Percentiles rank a stretch among this genome's conserved stretches.
Evolutionary conservation across 2,888 invertebrate species (phyloP).

Genomic region (Elmis aenea): DNA sequence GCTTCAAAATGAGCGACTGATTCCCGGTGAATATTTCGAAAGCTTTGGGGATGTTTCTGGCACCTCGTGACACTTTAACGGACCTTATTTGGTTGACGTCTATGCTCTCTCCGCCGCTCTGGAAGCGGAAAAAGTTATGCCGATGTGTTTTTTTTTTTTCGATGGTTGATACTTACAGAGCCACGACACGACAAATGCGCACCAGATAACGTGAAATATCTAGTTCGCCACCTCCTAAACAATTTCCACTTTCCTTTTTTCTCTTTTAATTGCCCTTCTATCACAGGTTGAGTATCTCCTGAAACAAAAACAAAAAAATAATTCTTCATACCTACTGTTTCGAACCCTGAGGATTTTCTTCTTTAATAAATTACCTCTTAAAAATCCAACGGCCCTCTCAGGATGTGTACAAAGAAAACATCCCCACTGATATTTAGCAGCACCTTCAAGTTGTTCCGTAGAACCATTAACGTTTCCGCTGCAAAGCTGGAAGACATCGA

Average conservation of each 20-base stretch:
- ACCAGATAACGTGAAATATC: constrained; percentile 91
- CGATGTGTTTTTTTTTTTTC: no score
- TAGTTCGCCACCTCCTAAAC: constrained; percentile 86
- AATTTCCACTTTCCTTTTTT: constrained; percentile 90
- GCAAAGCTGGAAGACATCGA: constrained; percentile 86
- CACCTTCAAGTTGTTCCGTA: constrained; percentile 51
- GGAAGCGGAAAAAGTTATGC: no score
- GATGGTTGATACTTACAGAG: constrained; percentile 59
- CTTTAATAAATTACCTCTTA: no score
- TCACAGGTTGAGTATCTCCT: constrained; percentile 76
- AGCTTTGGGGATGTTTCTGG: constrained; percentile 89
- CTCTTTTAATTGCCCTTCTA: constrained; percentile 86
- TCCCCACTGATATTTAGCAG: constrained; percentile 68
- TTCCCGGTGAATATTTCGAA: constrained; percentile 96
- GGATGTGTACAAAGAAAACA: constrained; percentile 93
- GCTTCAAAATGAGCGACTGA: constrained; percentile 88
- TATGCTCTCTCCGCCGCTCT: constrained; percentile 82
- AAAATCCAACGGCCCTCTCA: constrained; percentile 79
- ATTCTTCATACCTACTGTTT: no score
- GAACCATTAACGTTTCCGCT: constrained; percentile 48
- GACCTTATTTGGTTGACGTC: constrained; percentile 91
- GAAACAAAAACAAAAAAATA: constrained; percentile 15
- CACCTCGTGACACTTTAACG: constrained; percentile 88
- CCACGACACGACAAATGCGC: constrained; percentile 85
- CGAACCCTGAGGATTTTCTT: no score